phyloP scores from a whole-genome alignment of 2,113 vertebrate species.

The Microcebus tavaratra region DNA sequence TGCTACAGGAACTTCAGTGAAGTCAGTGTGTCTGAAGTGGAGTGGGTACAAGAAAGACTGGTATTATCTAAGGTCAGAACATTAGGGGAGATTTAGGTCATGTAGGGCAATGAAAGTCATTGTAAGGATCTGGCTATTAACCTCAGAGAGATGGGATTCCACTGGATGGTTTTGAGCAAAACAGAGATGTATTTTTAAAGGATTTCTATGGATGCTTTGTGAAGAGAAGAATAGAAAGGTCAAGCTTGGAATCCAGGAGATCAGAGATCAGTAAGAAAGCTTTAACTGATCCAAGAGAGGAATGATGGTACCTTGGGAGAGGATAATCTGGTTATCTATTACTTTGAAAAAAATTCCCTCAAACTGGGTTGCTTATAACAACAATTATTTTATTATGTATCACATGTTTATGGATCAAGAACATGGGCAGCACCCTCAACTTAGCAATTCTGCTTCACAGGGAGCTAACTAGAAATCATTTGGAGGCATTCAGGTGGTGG shows the following conservation, averaged over 20 bases:
- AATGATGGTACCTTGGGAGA: neutral
- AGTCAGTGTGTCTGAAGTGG: neutral
- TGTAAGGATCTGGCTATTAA: neutral
- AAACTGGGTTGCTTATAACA: neutral
- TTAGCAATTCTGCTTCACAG: neutral
- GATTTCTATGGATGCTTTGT: neutral
- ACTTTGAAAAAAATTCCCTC: neutral
- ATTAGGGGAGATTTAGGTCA: neutral
- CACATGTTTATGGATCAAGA: neutral
- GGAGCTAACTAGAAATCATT: neutral
- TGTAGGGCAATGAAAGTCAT: neutral
- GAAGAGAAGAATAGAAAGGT: neutral
- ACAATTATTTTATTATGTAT: neutral
- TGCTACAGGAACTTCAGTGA: neutral
- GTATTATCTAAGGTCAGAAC: neutral
- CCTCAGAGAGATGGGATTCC: neutral
- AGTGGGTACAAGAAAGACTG: neutral
- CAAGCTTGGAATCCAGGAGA: neutral
- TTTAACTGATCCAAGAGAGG: neutral
- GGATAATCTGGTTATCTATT: neutral
- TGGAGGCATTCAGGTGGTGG: neutral
- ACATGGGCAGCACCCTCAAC: rapidly evolving
- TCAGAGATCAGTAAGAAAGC: neutral
- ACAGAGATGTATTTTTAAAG: neutral
- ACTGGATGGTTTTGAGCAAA: neutral